Evolutionary conservation across 2,888 invertebrate species (phyloP).

Genomic region (Tinea pellionella): DNA sequence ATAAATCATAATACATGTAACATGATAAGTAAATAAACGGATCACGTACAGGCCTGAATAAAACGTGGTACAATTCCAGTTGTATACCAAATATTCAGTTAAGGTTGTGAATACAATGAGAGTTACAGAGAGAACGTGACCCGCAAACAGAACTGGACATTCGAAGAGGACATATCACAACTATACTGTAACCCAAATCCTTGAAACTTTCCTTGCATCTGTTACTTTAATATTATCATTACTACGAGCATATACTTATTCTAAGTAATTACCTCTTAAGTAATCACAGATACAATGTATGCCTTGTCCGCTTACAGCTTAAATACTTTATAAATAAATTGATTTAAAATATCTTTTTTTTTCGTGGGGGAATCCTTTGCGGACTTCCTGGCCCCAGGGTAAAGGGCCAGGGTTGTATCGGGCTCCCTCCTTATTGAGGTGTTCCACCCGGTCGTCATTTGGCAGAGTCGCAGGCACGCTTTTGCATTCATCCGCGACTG

Average conservation of each 20-base stretch:
- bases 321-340: too few species aligned
- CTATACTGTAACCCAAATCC: background rate
- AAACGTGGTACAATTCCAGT: constrained; percentile 40
- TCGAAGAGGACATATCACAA: background rate
- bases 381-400: too few species aligned
- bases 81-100: constrained; percentile 21
- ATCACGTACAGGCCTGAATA: constrained; percentile 36
- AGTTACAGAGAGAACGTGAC: constrained; percentile 19
- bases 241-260: background rate
- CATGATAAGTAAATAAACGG: constrained; percentile 32
- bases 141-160: constrained; percentile 15
- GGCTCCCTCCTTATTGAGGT: too few species aligned
- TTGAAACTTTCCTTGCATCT: background rate
- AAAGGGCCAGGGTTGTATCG: too few species aligned
- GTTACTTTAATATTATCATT: background rate
- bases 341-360: too few species aligned
- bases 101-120: constrained; percentile 17
- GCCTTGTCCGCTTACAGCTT: too few species aligned
- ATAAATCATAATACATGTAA: constrained; percentile 8
- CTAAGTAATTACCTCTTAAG: too few species aligned
- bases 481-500: too few species aligned
- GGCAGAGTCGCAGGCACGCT: too few species aligned
- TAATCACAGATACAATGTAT: too few species aligned
- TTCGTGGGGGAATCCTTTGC: too few species aligned
- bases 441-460: too few species aligned